A percentile compares a stretch with the other conserved stretches of the same genome.
Conservation (phyloP, 2,113 vertebrate species). For the Pachypanchax playfairii region DNA sequence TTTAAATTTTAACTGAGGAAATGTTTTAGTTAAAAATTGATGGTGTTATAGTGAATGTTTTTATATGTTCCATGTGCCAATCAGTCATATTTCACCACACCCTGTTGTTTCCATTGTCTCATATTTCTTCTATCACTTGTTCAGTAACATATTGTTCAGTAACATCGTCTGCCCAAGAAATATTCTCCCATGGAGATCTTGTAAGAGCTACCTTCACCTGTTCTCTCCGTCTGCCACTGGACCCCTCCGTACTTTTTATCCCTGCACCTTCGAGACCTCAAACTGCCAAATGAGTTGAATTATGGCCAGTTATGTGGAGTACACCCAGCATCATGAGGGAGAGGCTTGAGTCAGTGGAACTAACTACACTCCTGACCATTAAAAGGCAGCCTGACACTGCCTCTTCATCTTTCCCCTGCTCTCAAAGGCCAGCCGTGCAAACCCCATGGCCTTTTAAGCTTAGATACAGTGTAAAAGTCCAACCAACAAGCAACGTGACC, state of each 20-base stretch:
- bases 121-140: slow-evolving; percentile 25
- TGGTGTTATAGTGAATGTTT: too few species aligned
- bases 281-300: slow-evolving; percentile 84
- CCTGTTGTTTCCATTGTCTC: not conserved
- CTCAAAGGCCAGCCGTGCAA: slow-evolving; percentile 56
- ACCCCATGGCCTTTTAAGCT: slow-evolving; percentile 64
- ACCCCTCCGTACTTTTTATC: slow-evolving; percentile 80
- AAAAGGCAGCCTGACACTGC: slow-evolving; percentile 80
- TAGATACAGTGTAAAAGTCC: slow-evolving; percentile 38
- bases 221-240: slow-evolving; percentile 75
- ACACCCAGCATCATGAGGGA: slow-evolving; percentile 74
- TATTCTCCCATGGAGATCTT: slow-evolving; percentile 74
- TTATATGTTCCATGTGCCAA: too few species aligned
- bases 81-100: too few species aligned
- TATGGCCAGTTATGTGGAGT: slow-evolving; percentile 82
- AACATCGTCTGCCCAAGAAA: slow-evolving; percentile 68
- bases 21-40: too few species aligned
- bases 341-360: slow-evolving; percentile 77
- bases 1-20: too few species aligned
- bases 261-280: slow-evolving; percentile 79
- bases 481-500: slow-evolving; percentile 39
- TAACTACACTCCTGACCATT: slow-evolving; percentile 83
- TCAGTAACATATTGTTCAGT: slow-evolving; percentile 39
- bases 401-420: slow-evolving; percentile 79
- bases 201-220: slow-evolving; percentile 74